Evolutionary conservation across 2,113 vertebrate genomes (phyloP).

Genomic region (Cynocephalus volans): DNA sequence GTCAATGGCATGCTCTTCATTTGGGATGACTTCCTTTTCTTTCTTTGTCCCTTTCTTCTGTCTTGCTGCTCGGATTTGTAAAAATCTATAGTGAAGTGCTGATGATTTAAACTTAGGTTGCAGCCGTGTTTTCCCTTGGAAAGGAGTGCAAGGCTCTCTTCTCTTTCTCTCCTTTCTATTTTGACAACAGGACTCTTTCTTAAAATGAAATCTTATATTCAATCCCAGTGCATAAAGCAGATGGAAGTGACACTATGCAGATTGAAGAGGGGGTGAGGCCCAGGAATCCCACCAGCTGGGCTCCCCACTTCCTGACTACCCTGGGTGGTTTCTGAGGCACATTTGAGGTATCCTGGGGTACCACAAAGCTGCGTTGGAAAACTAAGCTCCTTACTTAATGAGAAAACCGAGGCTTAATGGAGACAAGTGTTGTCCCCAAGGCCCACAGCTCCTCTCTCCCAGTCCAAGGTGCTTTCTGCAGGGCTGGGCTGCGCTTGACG

Average conservation of each 20-base stretch:
- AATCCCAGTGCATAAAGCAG: background rate
- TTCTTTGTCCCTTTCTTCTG: background rate
- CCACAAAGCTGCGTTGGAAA: background rate
- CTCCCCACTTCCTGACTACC: background rate
- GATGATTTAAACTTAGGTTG: background rate
- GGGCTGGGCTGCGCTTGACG: background rate
- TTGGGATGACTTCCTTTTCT: background rate
- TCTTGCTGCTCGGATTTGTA: background rate
- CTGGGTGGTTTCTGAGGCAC: background rate
- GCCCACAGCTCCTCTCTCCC: background rate
- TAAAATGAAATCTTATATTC: background rate
- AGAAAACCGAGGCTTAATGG: background rate
- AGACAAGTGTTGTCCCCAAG: background rate
- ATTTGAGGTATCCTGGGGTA: background rate
- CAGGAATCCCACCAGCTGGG: background rate
- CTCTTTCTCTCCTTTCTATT: background rate
- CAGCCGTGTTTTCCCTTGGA: background rate
- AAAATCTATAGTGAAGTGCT: background rate
- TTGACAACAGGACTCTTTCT: background rate
- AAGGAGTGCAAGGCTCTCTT: background rate
- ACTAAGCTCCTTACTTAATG: background rate
- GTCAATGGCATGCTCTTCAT: accelerated
- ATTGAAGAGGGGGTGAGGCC: background rate
- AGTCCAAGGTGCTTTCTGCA: background rate
- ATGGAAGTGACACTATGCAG: background rate